Evolutionary conservation across 2,888 invertebrate genomes (phyloP).

Genomic region (Sussaba pulchella): DNA sequence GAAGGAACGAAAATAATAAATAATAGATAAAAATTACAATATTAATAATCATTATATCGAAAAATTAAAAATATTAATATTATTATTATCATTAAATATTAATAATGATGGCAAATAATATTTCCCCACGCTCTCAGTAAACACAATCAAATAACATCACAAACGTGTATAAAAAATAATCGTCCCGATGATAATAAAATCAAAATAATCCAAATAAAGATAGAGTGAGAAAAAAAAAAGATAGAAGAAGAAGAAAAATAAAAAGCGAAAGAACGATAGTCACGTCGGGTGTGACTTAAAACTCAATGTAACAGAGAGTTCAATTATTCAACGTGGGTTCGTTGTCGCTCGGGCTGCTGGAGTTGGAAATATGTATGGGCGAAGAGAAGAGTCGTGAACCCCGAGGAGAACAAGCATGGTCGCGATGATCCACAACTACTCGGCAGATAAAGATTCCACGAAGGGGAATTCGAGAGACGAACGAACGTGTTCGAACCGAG

Average conservation of each 20-base stretch:
- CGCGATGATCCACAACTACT: conserved; percentile 49
- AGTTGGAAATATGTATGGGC: conserved; percentile 12
- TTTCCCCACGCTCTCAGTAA: no score
- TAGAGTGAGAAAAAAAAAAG: not conserved
- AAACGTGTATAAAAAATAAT: no score
- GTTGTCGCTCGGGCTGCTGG: conserved; percentile 28
- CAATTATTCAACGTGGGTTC: conserved; percentile 55
- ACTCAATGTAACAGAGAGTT: conserved; percentile 44
- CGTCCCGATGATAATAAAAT: no score
- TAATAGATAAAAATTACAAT: no score
- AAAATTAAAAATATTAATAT: no score
- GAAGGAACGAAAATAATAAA: no score
- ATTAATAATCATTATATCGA: no score
- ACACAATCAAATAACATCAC: no score
- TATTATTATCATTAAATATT: no score
- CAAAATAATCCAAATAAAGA: no score
- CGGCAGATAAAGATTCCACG: conserved; percentile 65
- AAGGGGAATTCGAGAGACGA: conserved; percentile 59
- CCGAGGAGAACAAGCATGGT: conserved; percentile 43
- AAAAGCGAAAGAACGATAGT: not conserved
- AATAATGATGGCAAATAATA: no score
- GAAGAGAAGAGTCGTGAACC: conserved; percentile 51
- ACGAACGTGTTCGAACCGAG: conserved; percentile 51
- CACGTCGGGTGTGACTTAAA: conserved; percentile 47
- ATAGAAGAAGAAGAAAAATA: not conserved